Evolutionary conservation across 2,113 vertebrate species (phyloP), one percentile per base, ranked within the genome.

Genomic region (Scytalopus superciliaris): DNA sequence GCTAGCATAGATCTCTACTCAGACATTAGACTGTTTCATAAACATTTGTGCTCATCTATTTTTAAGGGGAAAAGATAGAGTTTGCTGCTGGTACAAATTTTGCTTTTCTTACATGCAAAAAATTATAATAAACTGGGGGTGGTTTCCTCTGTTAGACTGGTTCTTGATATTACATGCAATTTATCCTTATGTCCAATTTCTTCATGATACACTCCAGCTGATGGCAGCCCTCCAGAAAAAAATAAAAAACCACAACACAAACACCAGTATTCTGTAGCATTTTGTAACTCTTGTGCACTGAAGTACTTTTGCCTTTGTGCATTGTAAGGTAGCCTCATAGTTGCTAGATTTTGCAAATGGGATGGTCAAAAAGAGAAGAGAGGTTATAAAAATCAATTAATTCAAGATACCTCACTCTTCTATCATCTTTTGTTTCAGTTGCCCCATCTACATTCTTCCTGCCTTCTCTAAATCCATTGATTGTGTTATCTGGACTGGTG

Each of bases 241-340:
- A 11, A 23, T 7, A 23, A 35, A 56, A 25, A 62, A 59, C 10
- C 2, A 5, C 40, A 42, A 42, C 40, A 18, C 7, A 10, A 53
- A 40, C 30, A 55, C 2, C 16, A 40, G 10, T 19, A 31, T 47
- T 80, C n/a, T 73, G 2, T 39, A 62, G 0, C 1, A 40, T 3
- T 6, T 79, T 80, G 21, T 31, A 57, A n/a, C n/a, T n/a, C n/a
- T n/a, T n/a, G n/a, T n/a, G n/a, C n/a, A n/a, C n/a, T n/a, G n/a
- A n/a, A n/a, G 3, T 59, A 28, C 59, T 89, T 95, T 81, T 42
- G 5, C 5, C 31, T 16, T 63, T 59, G 52, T 0, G 6, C 1
- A 6, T 67, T 16, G 17, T 6, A 40, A 6, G 1, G 12, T 9
- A 7, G 22, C 7, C 28, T 88, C 37, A 53, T 13, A 55, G 12